phyloP scores from a whole-genome alignment of 2,888 invertebrate species.

The Ennomos fuscantarius region DNA sequence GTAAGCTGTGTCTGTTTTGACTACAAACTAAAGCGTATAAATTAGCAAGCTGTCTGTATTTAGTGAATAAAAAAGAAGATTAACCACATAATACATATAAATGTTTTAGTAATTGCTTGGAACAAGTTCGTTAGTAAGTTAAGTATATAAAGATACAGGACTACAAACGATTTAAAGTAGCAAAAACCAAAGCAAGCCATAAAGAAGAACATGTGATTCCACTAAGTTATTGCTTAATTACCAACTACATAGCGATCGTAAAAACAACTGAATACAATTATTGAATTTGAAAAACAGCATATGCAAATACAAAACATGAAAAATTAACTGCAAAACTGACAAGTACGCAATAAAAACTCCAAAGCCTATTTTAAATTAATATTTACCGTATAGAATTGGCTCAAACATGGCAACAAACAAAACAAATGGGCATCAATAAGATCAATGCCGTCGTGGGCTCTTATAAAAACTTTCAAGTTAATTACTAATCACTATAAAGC shows the following conservation, averaged over 20 bases:
- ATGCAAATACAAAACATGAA: constrained; percentile 6
- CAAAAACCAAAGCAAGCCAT: constrained; percentile 20
- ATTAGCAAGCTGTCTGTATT: too few relatives aligned
- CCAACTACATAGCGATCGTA: constrained; percentile 8
- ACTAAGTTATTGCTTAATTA: constrained; percentile 22
- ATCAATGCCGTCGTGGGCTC: constrained; percentile 67
- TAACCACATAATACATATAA: constrained; percentile 3
- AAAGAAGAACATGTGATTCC: constrained; percentile 18
- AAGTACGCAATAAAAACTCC: constrained; percentile 12
- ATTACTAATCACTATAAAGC: constrained; percentile 85
- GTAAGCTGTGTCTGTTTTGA: too few relatives aligned
- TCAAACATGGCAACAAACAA: constrained; percentile 60
- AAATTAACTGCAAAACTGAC: constrained; percentile 9
- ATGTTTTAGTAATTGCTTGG: constrained; percentile 4
- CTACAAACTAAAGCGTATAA: too few relatives aligned
- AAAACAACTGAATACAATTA: constrained; percentile 6
- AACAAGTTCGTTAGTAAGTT: constrained; percentile 27
- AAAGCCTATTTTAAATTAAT: constrained; percentile 42
- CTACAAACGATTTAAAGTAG: constrained; percentile 20
- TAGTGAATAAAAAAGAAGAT: background rate
- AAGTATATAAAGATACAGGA: constrained; percentile 9
- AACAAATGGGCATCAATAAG: constrained; percentile 71
- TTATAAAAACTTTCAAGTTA: constrained; percentile 77
- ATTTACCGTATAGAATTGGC: constrained; percentile 65
- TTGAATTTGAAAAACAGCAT: constrained; percentile 2